Evolutionary conservation across 2,797 vertebrate genomes (phyloP), one percentile per base, ranked within the genome.

Genomic region (Phoeniculus purpureus): DNA sequence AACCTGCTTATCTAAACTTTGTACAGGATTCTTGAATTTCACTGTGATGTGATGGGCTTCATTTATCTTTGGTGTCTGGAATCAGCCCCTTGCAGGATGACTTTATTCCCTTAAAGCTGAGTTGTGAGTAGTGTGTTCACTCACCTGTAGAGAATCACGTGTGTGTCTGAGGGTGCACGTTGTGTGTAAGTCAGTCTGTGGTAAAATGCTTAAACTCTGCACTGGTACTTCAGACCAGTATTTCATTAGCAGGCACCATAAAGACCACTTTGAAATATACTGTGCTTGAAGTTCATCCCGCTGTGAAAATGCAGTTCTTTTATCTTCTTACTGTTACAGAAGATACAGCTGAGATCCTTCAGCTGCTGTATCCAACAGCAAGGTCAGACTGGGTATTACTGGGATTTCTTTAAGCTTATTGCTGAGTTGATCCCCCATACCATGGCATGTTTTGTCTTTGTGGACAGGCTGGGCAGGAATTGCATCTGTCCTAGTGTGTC

Each of bases 11-110:
- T 23, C 31, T 84, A 40, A 73, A 26, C 25, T 25, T 34, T 25
- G 26, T 65, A n/a, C 26, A 87, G 26, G 18, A 19, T 3, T 87
- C 77, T 94, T 65, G 47, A 88, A 61, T 92, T 81, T 74, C 71
- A 21, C 31, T 72, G 2, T 73, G 58, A 27, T 31, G 20, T 14
- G 25, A 67, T 76, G 29, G 64, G 2, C 27, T 32, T 73, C 22
- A 4, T 79, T 88, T 8, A 27, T 95, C 37, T 76, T 61, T 58
- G 19, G 25, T 55, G 32, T 25, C 40, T 84, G 61, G 18, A 56
- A 29, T 81, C n/a, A 61, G 27, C 43, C 16, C 32, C 6, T 2
- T 34, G 27, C 12, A 70, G 60, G 54, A 64, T 34, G 29, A 22
- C 31, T 79, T 84, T 84, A n/a, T 73, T 83, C 18, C 12, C 7